Evolutionary conservation across 2,113 vertebrate genomes (phyloP), one percentile per base, ranked within the genome.

Genomic region (Aspidoscelis tigris): DNA sequence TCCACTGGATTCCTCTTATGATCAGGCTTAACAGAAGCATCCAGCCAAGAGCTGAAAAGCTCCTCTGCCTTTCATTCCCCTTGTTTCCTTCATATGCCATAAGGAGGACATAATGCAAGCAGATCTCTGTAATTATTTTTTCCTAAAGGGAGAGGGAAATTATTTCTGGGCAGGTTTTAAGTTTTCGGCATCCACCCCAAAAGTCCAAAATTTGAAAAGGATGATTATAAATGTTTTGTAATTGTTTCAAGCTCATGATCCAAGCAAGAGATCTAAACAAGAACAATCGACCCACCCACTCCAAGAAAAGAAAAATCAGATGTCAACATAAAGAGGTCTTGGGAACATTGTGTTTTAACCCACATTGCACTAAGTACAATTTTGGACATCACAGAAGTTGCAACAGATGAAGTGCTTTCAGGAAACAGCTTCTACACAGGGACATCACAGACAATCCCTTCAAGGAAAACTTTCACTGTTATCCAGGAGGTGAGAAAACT

Each of bases 401-500:
- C 71, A 22, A 39, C 41, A 18, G 41, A 3, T 18, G 3, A 33
- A 3, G 3, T 73, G 21, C 20, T 73, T 44, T 8, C 41, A 44
- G 39, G 71, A 73, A 44, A 44, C 16, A 24, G 41, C 71, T 73
- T 43, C 58, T 61, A 18, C 33, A 61, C 58, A 61, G 18, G 18
- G 58, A 14, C 58, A 61, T 18, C 12, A 61, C 18, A 86, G 73
- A 3, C n/a, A 68, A 12, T 2, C 70, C 2, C 39, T 5, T 14
- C 12, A 50, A 44, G 55, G 79, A 88, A 87, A 80, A 84, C 64
- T 47, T 86, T 88, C 65, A 85, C 71, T 86, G 89, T 69, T n/a
- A 43, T 74, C 76, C 88, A 68, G 2, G 85, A 88, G 65, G 16
- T 44, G 9, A 26, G 20, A 20, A 58, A 58, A 58, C 80, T 72